These are phyloP conservation scores for Drosophila siamana DNA, from an alignment of 2,888 invertebrate species.

Conservation along the genomic window DNA sequence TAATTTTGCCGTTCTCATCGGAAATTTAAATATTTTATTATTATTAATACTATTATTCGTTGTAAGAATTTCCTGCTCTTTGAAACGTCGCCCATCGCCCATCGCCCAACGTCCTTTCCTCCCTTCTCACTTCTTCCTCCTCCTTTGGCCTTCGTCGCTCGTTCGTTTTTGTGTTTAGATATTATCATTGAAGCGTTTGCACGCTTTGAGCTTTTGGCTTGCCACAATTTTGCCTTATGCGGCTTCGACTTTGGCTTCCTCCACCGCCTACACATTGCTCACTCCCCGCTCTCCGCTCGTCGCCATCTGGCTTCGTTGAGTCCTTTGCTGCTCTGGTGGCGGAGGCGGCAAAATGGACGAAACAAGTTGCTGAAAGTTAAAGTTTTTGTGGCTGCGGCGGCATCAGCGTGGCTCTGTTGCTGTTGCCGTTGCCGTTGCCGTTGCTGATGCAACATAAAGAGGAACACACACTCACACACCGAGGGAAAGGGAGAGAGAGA, in stretches of 20 bases:
- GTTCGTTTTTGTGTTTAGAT: conserved; percentile 6
- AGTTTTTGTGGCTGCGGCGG: conserved; percentile 68
- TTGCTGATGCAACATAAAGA: conserved; percentile 62
- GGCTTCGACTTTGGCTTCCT: conserved; percentile 10
- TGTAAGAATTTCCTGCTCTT: conserved; percentile 7
- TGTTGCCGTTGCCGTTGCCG: conserved; percentile 1
- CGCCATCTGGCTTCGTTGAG: not conserved
- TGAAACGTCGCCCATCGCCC: not conserved
- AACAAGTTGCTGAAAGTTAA: conserved; percentile 73
- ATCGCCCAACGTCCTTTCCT: not conserved
- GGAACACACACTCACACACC: conserved; percentile 33
- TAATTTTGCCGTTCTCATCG: too few relatives aligned
- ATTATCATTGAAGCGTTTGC: conserved; percentile 30
- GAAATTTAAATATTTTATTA: conserved; percentile 1
- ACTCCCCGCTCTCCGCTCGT: not conserved
- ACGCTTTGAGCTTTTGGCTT: conserved; percentile 26
- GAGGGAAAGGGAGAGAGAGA: not conserved
- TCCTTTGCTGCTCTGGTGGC: conserved; percentile 1
- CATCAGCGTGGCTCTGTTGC: conserved; percentile 10
- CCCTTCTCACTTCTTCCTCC: not conserved
- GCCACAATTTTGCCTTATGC: conserved; percentile 32
- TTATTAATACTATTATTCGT: conserved; percentile 1
- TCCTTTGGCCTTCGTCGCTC: not conserved
- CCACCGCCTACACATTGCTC: not conserved
- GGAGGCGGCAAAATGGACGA: conserved; percentile 43